These are phyloP conservation scores for Fregata magnificens DNA, from an alignment of 2,113 vertebrate species.

Conservation along the genomic window DNA sequence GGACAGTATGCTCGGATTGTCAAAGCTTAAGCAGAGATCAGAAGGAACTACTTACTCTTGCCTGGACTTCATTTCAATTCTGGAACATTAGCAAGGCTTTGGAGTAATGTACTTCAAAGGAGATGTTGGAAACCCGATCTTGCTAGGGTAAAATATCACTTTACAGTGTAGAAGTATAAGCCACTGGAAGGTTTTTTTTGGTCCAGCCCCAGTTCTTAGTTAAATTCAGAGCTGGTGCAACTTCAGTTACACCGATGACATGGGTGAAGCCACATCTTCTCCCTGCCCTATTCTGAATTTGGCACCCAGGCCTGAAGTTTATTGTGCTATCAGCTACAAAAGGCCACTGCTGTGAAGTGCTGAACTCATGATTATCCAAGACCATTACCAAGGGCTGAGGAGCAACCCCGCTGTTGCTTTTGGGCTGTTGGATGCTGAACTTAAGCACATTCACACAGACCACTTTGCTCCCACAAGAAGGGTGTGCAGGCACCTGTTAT, in stretches of 20 bases:
- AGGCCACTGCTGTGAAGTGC: background rate
- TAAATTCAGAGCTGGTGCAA: background rate
- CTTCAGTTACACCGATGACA: accelerated
- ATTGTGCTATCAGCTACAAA: background rate
- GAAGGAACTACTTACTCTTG: background rate
- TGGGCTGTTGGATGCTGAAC: background rate
- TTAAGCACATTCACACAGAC: background rate
- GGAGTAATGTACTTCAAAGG: background rate
- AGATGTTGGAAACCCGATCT: background rate
- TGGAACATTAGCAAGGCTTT: background rate
- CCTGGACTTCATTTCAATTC: background rate
- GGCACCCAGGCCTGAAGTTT: background rate
- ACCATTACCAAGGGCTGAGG: background rate
- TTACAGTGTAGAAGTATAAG: background rate
- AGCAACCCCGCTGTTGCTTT: background rate
- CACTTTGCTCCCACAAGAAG: background rate
- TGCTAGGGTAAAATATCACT: background rate
- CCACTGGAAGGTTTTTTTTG: background rate
- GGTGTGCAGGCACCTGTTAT: background rate
- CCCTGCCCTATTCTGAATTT: background rate
- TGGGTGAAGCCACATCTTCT: background rate
- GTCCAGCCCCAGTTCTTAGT: background rate
- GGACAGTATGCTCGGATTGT: background rate
- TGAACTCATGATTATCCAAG: background rate
- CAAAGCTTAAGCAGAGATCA: background rate